A percentile compares a stretch with the other conserved stretches of the same genome.
These are phyloP conservation scores for Diadema setosum DNA, from an alignment of 35 echinoderm and acorn worm genomes.

Conservation along the genomic window DNA sequence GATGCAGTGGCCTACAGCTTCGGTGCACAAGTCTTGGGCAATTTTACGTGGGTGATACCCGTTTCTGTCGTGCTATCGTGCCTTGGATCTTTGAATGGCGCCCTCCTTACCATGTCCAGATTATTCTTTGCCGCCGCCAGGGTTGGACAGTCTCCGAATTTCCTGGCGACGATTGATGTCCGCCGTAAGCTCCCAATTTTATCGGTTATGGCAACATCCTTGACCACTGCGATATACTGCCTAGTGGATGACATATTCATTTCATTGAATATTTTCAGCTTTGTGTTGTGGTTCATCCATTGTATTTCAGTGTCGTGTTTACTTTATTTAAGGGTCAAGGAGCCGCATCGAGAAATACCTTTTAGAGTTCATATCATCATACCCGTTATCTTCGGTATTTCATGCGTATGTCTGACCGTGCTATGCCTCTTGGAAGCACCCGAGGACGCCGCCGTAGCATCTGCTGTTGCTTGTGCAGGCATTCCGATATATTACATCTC, in stretches of 20 bases:
- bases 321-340: background rate
- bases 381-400: background rate
- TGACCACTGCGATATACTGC: background rate
- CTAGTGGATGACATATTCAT: background rate
- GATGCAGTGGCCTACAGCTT: slow-evolving; percentile 64
- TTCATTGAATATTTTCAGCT: background rate
- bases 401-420: background rate
- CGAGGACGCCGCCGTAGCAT: background rate
- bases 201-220: background rate
- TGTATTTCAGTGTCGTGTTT: background rate
- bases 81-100: background rate
- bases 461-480: background rate
- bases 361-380: background rate
- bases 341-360: background rate
- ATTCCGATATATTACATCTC: background rate
- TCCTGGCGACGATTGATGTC: background rate
- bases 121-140: background rate
- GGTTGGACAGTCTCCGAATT: background rate
- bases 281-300: background rate
- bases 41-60: slow-evolving; percentile 3
- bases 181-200: background rate
- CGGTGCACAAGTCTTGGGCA: background rate
- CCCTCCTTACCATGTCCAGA: background rate
- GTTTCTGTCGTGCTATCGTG: slow-evolving; percentile 5
- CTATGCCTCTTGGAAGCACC: background rate